Base-by-base conservation (phyloP, 2,888 invertebrate species). In the Scaptomyza parva region DNA sequence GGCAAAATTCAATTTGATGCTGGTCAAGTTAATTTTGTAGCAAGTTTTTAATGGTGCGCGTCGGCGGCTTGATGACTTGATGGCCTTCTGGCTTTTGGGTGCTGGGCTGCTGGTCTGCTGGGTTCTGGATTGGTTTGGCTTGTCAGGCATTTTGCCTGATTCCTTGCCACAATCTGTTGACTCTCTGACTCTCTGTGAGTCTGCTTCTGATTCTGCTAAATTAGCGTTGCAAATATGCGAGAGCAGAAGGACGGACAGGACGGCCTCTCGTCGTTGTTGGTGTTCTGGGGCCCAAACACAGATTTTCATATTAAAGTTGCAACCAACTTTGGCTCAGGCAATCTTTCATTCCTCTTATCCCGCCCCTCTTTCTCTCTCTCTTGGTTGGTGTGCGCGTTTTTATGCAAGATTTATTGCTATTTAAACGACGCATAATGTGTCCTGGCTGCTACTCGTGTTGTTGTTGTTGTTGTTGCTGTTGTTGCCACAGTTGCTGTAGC, bases 391-490 rank as follows among this genome's bases (percentile, higher is more conserved):
- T 53, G 65, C 78, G 77, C 76, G 75, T 79, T 87, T 88, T 88
- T 88, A 89, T 89, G 84, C 82, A 86, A 88, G 88, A 88, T 88
- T 88, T 88, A 88, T 88, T 86, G 88, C 89, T 88, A 88, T 88
- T 88, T 88, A 88, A 88, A 89, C 76, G 89, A 73, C 81, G 86
- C 73, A 82, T 84, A 86, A 82, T 86, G 86, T 84, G 78, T 76
- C 69, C 83, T 74, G 78, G 68, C 70, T 67, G 70, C 43, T 70
- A 61, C 30, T 64, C 62, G n/a, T n/a, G n/a, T n/a, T 47, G 30
- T 75, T 60, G 9, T 9, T 28, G 28, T 52, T 76, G 58, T 39
- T 47, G 47, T 54, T n/a, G n/a, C 5, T 67, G 66, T 48, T 61
- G 55, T 28, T 52, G 58, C 22, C 59, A 39, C 33, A 48, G 41